These are phyloP conservation scores for Synergus japonicus DNA, from an alignment of 2,888 invertebrate genomes.

Conservation along the genomic window DNA sequence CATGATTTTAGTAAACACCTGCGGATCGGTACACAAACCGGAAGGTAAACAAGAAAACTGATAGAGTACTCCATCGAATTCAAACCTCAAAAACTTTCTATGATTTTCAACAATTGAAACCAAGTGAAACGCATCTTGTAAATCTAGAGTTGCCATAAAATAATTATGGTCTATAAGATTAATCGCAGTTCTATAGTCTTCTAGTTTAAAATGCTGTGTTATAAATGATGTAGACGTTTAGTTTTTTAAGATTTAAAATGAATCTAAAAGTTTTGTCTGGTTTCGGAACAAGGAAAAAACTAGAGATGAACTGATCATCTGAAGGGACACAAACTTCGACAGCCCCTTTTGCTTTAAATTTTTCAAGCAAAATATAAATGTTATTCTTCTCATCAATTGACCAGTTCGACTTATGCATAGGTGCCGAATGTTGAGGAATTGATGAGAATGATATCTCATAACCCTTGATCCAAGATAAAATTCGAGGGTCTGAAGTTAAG, in stretches of 20 bases:
- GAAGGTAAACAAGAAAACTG: slow-evolving; percentile 49
- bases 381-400: slow-evolving; percentile 7
- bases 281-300: too few relatives aligned
- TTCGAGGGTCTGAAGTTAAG: slow-evolving; percentile 37
- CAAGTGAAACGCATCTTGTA: slow-evolving; percentile 50
- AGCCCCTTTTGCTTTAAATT: neutral
- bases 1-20: slow-evolving; percentile 48
- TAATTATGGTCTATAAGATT: slow-evolving; percentile 7
- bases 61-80: slow-evolving; percentile 32
- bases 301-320: too few relatives aligned
- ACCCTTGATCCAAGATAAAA: slow-evolving; percentile 43
- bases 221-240: slow-evolving; percentile 39
- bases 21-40: slow-evolving; percentile 47
- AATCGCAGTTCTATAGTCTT: slow-evolving; percentile 20
- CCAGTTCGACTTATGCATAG: too few relatives aligned
- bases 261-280: slow-evolving; percentile 34
- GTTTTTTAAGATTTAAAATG: slow-evolving; percentile 45
- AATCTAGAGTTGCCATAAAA: slow-evolving; percentile 15
- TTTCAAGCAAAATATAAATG: slow-evolving; percentile 42
- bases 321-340: neutral
- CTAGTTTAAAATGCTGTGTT: slow-evolving; percentile 42
- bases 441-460: slow-evolving; percentile 38
- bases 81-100: slow-evolving; percentile 49
- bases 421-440: too few relatives aligned
- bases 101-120: slow-evolving; percentile 39